Conservation (phyloP, 2,888 invertebrate species). For the Stenurella melanura region DNA sequence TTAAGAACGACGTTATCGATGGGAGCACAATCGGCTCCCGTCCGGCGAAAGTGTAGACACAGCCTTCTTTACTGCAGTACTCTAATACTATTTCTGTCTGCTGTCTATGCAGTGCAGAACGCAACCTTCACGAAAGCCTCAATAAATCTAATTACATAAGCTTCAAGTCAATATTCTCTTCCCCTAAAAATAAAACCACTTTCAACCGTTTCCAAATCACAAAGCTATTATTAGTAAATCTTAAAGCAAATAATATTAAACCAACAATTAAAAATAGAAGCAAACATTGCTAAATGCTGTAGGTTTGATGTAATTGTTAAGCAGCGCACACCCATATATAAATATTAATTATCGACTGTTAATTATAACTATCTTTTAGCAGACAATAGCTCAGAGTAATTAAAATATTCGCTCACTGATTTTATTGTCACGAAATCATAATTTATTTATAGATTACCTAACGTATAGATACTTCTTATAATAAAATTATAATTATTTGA, state of each 20-base stretch:
- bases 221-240: background rate
- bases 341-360: constrained; percentile 14
- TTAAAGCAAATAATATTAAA: background rate
- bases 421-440: constrained; percentile 5
- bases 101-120: too few species aligned
- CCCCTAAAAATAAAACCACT: background rate
- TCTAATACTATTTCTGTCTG: too few species aligned
- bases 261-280: constrained; percentile 7
- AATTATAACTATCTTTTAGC: constrained; percentile 11
- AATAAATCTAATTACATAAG: too few species aligned
- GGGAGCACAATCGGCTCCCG: too few species aligned
- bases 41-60: too few species aligned
- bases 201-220: background rate
- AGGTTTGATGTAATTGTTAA: background rate
- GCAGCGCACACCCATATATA: constrained; percentile 13
- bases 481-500: constrained; percentile 26
- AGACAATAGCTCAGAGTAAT: constrained; percentile 4
- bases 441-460: constrained; percentile 5
- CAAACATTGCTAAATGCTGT: background rate
- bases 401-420: constrained; percentile 10
- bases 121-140: too few species aligned
- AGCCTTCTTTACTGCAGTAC: too few species aligned
- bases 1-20: too few species aligned
- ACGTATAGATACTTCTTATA: background rate
- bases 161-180: background rate